Base-by-base conservation (phyloP, 1,140 invertebrate species). In the Micrasema minimum region DNA sequence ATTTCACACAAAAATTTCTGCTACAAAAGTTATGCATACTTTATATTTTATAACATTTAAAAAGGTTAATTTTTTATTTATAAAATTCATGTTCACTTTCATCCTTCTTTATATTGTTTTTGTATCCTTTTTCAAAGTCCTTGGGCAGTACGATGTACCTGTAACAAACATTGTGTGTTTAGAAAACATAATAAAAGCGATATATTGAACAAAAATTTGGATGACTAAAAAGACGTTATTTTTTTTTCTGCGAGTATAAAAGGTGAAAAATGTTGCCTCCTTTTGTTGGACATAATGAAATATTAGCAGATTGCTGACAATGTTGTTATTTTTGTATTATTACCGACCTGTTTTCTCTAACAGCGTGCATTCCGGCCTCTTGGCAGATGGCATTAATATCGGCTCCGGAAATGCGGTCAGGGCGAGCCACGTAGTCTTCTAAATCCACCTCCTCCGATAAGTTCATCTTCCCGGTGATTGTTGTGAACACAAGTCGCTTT, bases 331-430 rank as follows among this genome's bases (percentile, higher is more conserved):
- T n/a, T n/a, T n/a, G n/a, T n/a, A n/a, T n/a, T n/a, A 41, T 37
- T 37, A 53, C 5, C 69, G 53, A 85, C 82, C 83, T 91, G 87
- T 99, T 99, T 83, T 99, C 97, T 69, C 98, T 87, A 0, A 99
- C 97, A 5, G 98, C 98, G 82, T 99, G 97, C 91, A 92, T 92
- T 72, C 90, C 89, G 55, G 96, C 96, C 86, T 99, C 98, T 85
- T 99, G 98, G 83, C 97, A 99, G 78, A 99, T 99, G 26, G 98
- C 97, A 84, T 99, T 99, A 72, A 99, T 99, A 80, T 99, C 98
- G 53, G 98, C 98, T 51, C 98, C 97, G 68, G 96, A 99, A 77
- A 99, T 99, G 83, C 95, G 94, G 80, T 99, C 98, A 0, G 98
- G 97, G 14, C 98, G 87, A 9, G 98, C 97, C 9, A 99, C 97